phyloP scores from a whole-genome alignment of 1,140 invertebrate genomes.

The Ericerus pela region DNA sequence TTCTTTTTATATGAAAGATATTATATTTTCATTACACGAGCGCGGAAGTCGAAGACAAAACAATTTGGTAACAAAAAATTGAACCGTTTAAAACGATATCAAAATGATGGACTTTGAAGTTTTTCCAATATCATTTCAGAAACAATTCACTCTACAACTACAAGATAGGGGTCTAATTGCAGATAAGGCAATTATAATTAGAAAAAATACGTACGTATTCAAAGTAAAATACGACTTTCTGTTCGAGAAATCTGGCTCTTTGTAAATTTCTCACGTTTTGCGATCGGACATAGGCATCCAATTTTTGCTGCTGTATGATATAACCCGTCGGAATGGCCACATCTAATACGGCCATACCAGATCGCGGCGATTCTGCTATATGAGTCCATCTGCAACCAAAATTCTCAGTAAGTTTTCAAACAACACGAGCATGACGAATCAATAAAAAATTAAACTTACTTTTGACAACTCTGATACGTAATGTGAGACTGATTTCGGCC shows the following conservation, averaged over 20 bases:
- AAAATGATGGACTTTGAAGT: no score
- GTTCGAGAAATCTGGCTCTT: conserved; percentile 62
- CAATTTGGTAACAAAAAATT: not conserved
- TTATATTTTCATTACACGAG: not conserved
- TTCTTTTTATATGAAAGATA: not conserved
- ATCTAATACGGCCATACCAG: conserved; percentile 86
- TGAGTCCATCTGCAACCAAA: conserved; percentile 53
- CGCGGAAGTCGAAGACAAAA: not conserved
- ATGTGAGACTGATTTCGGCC: conserved; percentile 91
- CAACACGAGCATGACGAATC: not conserved
- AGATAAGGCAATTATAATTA: no score
- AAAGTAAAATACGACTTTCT: conserved; percentile 86
- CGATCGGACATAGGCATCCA: conserved; percentile 68
- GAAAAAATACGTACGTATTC: conserved; percentile 56
- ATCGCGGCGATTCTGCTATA: conserved; percentile 54
- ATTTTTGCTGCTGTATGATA: conserved; percentile 74
- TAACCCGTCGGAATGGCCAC: conserved; percentile 86
- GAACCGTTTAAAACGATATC: no score
- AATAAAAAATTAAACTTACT: conserved; percentile 34
- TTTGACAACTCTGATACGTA: conserved; percentile 62
- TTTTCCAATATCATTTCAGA: no score
- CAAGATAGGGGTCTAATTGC: no score
- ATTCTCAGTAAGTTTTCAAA: conserved; percentile 12
- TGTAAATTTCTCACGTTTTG: conserved; percentile 59
- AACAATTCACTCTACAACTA: no score